Conservation (phyloP, 2,797 vertebrate species). For the Gymnothorax reevesii region DNA sequence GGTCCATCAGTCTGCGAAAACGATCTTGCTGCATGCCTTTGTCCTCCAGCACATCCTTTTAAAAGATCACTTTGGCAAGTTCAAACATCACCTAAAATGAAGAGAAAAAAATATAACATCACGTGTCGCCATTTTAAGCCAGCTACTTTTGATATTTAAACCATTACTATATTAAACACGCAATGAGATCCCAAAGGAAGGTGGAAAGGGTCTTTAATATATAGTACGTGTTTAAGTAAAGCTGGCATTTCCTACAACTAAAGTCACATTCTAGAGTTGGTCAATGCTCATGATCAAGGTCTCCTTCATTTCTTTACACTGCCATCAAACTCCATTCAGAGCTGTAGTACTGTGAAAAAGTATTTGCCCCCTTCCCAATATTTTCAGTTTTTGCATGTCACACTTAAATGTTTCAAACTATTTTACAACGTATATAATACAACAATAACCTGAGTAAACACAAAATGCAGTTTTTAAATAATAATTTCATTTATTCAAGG, state of each 20-base stretch:
- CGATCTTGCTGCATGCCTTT: neutral
- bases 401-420: too few species aligned
- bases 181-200: neutral
- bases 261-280: neutral
- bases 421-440: too few species aligned
- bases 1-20: neutral
- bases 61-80: slow-evolving; percentile 89
- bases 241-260: neutral
- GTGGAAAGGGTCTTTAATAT: neutral
- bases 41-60: slow-evolving; percentile 43
- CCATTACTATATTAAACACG: neutral
- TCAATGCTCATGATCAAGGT: neutral
- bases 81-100: slow-evolving; percentile 89
- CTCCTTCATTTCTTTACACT: slow-evolving; percentile 18
- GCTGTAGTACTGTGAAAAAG: neutral
- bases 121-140: neutral
- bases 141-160: neutral
- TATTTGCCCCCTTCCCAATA: too few species aligned
- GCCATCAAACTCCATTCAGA: neutral
- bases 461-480: too few species aligned
- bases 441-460: too few species aligned
- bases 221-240: neutral
- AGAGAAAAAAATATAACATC: slow-evolving; percentile 41
- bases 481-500: too few species aligned
- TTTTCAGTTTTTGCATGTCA: too few species aligned